These are phyloP conservation scores for Petrocephalus microphthalmus DNA, from an alignment of 2,113 vertebrate genomes.

Conservation along the genomic window DNA sequence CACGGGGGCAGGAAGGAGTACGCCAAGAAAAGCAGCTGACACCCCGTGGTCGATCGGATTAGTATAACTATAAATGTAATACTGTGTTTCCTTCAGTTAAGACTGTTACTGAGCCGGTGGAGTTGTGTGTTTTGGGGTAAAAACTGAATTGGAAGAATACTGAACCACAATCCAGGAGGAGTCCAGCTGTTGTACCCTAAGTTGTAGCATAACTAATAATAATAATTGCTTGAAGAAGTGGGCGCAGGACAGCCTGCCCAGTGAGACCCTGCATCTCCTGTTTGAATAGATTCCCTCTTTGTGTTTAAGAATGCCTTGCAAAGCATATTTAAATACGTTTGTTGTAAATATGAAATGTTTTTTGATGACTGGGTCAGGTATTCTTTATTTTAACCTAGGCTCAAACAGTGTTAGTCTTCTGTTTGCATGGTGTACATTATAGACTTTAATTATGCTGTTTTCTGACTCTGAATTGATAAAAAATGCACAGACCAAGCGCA, in stretches of 20 bases:
- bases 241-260: background rate
- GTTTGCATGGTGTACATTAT: background rate
- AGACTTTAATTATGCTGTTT: background rate
- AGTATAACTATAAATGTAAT: background rate
- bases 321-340: background rate
- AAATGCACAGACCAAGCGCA: background rate
- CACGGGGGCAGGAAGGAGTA: conserved; percentile 75
- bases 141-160: background rate
- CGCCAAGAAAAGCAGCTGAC: conserved; percentile 41
- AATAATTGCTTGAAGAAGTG: background rate
- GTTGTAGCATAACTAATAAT: background rate
- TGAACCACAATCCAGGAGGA: background rate
- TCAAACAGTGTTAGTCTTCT: background rate
- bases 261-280: background rate
- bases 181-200: background rate
- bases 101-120: background rate
- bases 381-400: background rate
- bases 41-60: background rate
- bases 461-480: background rate
- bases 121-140: background rate
- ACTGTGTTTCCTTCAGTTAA: background rate
- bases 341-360: background rate
- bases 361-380: background rate
- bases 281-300: background rate
- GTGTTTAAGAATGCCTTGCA: background rate